phyloP scores from a whole-genome alignment of 92 coral and sea anemone genomes.

The Diadumene lineata region DNA sequence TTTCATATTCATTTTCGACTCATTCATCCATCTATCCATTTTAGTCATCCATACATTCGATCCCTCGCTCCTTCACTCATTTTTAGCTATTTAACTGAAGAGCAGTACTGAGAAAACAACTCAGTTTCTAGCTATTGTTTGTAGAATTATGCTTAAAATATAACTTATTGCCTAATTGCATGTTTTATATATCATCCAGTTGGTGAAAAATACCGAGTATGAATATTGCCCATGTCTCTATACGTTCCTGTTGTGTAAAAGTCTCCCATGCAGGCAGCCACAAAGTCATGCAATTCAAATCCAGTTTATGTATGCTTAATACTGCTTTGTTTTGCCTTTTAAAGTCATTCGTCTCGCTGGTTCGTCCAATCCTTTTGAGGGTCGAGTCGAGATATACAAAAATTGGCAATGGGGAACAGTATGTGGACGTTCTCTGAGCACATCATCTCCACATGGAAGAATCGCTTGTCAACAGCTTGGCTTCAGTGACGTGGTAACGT shows the following conservation, averaged over 20 bases:
- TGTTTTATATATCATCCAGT: too few relatives aligned
- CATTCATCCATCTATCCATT: neutral
- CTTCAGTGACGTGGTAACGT: neutral
- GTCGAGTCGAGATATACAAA: conserved; percentile 11
- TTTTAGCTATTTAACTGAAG: too few relatives aligned
- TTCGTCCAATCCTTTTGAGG: neutral
- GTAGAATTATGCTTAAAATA: too few relatives aligned
- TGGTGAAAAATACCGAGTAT: too few relatives aligned
- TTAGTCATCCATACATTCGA: neutral
- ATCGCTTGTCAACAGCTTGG: conserved; percentile 20
- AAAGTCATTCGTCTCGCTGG: conserved; percentile 17
- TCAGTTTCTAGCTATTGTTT: too few relatives aligned
- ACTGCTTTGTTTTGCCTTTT: neutral
- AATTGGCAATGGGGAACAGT: conserved; percentile 11
- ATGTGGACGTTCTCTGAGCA: neutral
- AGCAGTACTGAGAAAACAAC: too few relatives aligned
- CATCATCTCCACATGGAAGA: neutral
- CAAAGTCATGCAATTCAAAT: too few relatives aligned
- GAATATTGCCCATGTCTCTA: too few relatives aligned
- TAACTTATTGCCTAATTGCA: too few relatives aligned
- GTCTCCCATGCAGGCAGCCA: too few relatives aligned
- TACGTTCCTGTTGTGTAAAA: too few relatives aligned
- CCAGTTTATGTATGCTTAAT: neutral
- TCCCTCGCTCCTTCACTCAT: neutral
- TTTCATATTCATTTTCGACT: neutral